Conservation (phyloP, 2,797 vertebrate genomes). For the Lerista edwardsae region DNA sequence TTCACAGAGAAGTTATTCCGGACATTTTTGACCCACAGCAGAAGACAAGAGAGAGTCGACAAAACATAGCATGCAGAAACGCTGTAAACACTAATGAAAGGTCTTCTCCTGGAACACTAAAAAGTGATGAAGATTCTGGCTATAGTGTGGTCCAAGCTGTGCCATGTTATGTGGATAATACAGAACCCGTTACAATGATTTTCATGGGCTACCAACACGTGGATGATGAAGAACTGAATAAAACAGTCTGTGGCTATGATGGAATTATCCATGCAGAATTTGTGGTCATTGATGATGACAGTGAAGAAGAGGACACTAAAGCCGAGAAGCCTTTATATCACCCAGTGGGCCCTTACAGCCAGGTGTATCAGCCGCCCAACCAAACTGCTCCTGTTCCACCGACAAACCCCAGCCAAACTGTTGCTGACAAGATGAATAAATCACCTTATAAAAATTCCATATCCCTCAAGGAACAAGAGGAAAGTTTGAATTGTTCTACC, state of each 20-base stretch:
- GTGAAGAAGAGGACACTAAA: slow-evolving; percentile 62
- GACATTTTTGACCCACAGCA: slow-evolving; percentile 53
- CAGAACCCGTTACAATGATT: slow-evolving; percentile 89
- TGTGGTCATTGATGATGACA: slow-evolving; percentile 84
- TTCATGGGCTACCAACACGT: slow-evolving; percentile 94
- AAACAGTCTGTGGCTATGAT: slow-evolving; percentile 76
- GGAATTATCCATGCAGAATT: slow-evolving; percentile 88
- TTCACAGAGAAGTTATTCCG: slow-evolving; percentile 47
- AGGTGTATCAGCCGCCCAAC: slow-evolving; percentile 81
- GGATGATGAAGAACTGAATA: slow-evolving; percentile 75
- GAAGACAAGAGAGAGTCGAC: slow-evolving; percentile 52
- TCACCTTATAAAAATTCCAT: slow-evolving; percentile 77
- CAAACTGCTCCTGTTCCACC: slow-evolving; percentile 57
- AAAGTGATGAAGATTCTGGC: slow-evolving; percentile 74
- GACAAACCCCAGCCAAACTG: slow-evolving; percentile 52
- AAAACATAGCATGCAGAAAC: slow-evolving; percentile 55
- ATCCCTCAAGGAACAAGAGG: slow-evolving; percentile 81
- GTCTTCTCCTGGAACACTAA: slow-evolving; percentile 54
- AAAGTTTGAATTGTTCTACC: slow-evolving; percentile 73
- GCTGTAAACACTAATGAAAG: slow-evolving; percentile 33
- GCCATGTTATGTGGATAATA: slow-evolving; percentile 76
- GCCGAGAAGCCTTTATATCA: slow-evolving; percentile 80
- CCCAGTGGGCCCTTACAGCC: slow-evolving; percentile 82
- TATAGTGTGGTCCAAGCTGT: slow-evolving; percentile 75
- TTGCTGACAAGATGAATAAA: slow-evolving; percentile 55